Conservation (phyloP, 2,797 vertebrate genomes). For the Limnodromus scolopaceus region DNA sequence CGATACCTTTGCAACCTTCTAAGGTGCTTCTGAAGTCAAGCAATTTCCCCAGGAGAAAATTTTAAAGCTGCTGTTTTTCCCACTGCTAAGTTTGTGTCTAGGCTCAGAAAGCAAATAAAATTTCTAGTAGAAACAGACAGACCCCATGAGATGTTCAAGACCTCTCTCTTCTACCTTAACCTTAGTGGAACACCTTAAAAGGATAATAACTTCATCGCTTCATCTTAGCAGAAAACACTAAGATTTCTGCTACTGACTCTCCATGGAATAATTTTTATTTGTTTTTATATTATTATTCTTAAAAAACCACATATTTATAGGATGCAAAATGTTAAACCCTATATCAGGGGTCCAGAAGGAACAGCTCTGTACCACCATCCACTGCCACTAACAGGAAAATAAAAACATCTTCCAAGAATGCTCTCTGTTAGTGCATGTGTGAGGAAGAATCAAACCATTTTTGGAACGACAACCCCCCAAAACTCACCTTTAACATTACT, state of each 20-base stretch:
- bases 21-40: slow-evolving; percentile 19
- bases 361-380: fast-evolving
- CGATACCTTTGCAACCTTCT: slow-evolving; percentile 32
- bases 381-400: neutral
- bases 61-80: neutral
- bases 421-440: neutral
- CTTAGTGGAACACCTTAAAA: neutral
- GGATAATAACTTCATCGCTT: neutral
- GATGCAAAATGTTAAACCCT: neutral
- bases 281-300: neutral
- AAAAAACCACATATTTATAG: neutral
- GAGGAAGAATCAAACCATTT: neutral
- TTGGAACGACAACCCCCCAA: neutral
- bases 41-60: neutral
- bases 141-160: neutral
- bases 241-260: neutral
- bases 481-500: neutral
- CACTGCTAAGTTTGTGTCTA: neutral
- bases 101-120: slow-evolving; percentile 28
- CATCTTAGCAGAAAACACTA: neutral
- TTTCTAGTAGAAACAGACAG: neutral
- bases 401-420: neutral
- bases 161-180: neutral
- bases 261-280: neutral
- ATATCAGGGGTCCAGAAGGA: neutral